These are phyloP conservation scores for Taenioides sp. DNA, from an alignment of 2,797 vertebrate species.

Conservation along the genomic window DNA sequence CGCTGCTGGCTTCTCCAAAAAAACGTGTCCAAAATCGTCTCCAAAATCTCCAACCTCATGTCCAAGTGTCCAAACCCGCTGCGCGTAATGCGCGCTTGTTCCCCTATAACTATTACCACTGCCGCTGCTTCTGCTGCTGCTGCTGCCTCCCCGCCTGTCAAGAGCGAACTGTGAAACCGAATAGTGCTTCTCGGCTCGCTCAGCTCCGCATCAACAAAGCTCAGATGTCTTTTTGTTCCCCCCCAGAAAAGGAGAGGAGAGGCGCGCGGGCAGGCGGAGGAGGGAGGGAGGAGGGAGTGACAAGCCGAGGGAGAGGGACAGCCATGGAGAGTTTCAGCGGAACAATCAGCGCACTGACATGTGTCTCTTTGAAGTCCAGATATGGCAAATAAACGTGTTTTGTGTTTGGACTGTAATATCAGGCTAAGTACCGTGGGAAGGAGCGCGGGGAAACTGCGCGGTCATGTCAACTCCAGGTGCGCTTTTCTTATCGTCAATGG, in stretches of 20 bases:
- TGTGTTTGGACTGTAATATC: slow-evolving; percentile 2
- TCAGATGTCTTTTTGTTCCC: slow-evolving; percentile 71
- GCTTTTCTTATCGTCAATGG: background rate
- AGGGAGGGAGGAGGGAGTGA: slow-evolving; percentile 2
- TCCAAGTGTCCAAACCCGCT: slow-evolving; percentile 54
- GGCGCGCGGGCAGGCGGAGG: slow-evolving; percentile 2
- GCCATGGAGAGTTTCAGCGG: slow-evolving; percentile 28
- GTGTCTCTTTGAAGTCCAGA: slow-evolving; percentile 22
- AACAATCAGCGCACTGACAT: slow-evolving; percentile 42
- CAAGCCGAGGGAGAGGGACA: background rate
- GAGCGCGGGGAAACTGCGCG: background rate
- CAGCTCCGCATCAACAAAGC: slow-evolving; percentile 62
- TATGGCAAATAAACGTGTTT: slow-evolving; percentile 4
- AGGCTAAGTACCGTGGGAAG: slow-evolving; percentile 3
- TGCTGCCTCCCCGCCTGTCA: background rate
- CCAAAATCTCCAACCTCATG: slow-evolving; percentile 29
- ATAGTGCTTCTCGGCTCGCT: slow-evolving; percentile 44
- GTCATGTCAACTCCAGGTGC: slow-evolving; percentile 1
- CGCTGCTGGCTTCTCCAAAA: slow-evolving; percentile 39
- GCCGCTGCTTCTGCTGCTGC: slow-evolving; percentile 16
- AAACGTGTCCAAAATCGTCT: slow-evolving; percentile 9
- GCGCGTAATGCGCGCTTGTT: slow-evolving; percentile 57
- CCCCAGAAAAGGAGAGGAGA: slow-evolving; percentile 26
- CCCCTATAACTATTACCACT: slow-evolving; percentile 54
- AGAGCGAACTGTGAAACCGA: slow-evolving; percentile 63